Base-by-base conservation (phyloP, 2,888 invertebrate genomes). In the Chironomus riparius region DNA sequence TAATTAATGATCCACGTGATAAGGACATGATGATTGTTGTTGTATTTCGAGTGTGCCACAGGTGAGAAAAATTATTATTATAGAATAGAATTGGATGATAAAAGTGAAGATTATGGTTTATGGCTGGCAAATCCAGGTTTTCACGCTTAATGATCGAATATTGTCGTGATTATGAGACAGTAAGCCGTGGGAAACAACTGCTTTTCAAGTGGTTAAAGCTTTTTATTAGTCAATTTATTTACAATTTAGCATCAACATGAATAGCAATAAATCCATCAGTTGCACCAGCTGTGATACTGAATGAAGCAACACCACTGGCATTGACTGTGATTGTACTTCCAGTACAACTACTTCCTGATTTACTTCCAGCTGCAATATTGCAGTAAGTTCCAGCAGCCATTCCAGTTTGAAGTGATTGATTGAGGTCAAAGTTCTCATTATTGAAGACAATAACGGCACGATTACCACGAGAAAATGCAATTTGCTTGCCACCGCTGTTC, bases 391-490 rank as follows among this genome's bases (percentile, higher is more conserved):
- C 91, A 77, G 85, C 81, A 0, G 88, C 87, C 22, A 91, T 83
- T 50, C 86, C 86, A 3, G 86, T 87, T 79, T 85, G 47, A 1
- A 79, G 18, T 18, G 80, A 86, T 79, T 85, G 83, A 72, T 86
- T 86, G 21, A 92, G 79, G 78, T 88, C 87, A 28, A 4, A 13
- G 74, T 7, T 78, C 28, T 48, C 78, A 78, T 5, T 78, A 79
- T 92, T 92, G 79, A 92, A 88, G 5, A 90, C 92, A 12, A 92
- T 83, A 81, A 93, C 93, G 4, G 86, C 91, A 79, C 85, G 86
- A 69, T 87, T 86, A 0, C 92, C 92, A 13, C 93, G 87, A 79
- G 91, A 90, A 83, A 92, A 94, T 0, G 92, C 90, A 50, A 94
- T 91, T 82, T 93, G 92, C 80, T 92, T 90, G 81, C 87, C 86